Evolutionary conservation across 2,113 vertebrate genomes (phyloP).

Genomic region (Festucalex cinctus): DNA sequence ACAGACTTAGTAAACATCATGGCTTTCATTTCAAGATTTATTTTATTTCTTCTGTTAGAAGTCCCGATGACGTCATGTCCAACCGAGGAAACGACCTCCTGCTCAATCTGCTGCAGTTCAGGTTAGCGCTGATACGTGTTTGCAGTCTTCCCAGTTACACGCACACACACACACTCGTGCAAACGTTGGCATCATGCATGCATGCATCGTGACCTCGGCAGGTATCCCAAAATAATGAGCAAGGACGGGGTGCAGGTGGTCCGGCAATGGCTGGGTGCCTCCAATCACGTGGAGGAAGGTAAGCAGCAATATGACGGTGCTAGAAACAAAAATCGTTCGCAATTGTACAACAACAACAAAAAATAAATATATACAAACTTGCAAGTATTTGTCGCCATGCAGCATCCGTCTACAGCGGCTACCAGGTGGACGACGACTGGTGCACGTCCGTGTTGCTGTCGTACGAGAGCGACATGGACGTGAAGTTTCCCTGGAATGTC

Average conservation of each 20-base stretch:
- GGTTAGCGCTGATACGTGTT: constrained; percentile 56
- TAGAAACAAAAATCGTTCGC: no score
- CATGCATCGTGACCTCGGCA: constrained; percentile 44
- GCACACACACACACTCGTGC: no score
- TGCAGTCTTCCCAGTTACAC: no score
- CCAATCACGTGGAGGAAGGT: constrained; percentile 79
- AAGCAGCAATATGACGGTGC: background rate
- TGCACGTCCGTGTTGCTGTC: constrained; percentile 84
- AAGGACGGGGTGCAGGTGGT: constrained; percentile 79
- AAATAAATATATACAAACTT: no score
- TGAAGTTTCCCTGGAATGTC: constrained; percentile 82
- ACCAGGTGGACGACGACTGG: constrained; percentile 88
- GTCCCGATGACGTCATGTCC: constrained; percentile 85
- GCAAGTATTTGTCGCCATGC: background rate
- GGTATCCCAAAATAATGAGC: constrained; percentile 87
- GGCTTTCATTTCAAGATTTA: no score
- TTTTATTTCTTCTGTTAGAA: constrained; percentile 52
- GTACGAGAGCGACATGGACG: constrained; percentile 77
- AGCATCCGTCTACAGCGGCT: constrained; percentile 80
- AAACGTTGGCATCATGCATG: background rate
- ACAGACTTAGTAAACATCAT: no score
- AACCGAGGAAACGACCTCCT: constrained; percentile 87
- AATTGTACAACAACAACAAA: no score
- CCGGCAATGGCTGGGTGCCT: constrained; percentile 78
- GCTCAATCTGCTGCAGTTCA: constrained; percentile 82